A percentile compares a stretch with the other conserved stretches of the same genome.
Conservation (phyloP, 1,140 invertebrate species). For the Popillia japonica region DNA sequence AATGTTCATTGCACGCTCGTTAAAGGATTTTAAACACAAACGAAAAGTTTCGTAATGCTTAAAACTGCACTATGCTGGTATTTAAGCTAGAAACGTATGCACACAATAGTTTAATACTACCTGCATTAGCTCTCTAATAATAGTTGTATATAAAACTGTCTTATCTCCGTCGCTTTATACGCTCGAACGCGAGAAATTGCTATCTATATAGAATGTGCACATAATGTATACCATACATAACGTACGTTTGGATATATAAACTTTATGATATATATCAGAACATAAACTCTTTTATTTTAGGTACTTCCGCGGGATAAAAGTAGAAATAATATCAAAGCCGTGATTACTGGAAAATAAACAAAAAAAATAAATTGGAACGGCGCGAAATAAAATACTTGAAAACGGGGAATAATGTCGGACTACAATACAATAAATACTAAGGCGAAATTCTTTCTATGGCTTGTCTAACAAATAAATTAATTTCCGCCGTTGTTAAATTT, state of each 20-base stretch:
- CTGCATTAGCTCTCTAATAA: conserved; percentile 13
- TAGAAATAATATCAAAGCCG: background rate
- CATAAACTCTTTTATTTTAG: conserved; percentile 18
- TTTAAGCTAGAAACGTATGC: background rate
- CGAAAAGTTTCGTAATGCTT: background rate
- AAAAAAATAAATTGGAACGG: conserved; percentile 26
- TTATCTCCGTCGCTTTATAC: conserved; percentile 4
- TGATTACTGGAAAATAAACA: conserved; percentile 19
- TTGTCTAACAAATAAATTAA: conserved; percentile 2
- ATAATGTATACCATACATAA: background rate
- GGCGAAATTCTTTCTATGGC: background rate
- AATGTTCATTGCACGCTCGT: background rate
- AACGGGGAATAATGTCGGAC: background rate
- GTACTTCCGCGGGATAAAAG: conserved; percentile 18
- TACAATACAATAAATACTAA: background rate
- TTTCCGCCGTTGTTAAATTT: background rate
- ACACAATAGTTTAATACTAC: background rate
- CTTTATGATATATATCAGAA: conserved; percentile 23
- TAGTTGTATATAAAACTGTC: conserved; percentile 10
- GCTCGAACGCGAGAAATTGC: background rate
- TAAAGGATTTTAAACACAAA: background rate
- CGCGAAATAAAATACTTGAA: background rate
- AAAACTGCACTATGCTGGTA: background rate
- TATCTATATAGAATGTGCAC: background rate
- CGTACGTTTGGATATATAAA: background rate